Evolutionary conservation across 2,113 vertebrate species (phyloP).

Genomic region (Gobio gobio): DNA sequence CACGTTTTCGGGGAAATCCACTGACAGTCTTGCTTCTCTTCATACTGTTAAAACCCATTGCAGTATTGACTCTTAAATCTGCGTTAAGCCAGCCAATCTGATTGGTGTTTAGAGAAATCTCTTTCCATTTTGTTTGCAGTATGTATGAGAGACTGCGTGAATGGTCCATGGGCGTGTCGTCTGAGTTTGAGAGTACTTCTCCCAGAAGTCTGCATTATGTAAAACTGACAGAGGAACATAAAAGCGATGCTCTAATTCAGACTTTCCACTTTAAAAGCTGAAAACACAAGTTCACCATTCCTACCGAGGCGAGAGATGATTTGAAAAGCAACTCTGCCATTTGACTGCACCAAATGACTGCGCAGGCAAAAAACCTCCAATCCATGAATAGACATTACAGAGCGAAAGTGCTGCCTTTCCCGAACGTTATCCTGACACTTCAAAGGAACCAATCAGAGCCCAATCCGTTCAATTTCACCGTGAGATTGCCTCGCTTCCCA

Average conservation of each 20-base stretch:
- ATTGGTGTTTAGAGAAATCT: background rate
- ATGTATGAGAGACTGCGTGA: background rate
- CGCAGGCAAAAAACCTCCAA: background rate
- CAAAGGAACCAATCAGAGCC: slow-evolving; percentile 40
- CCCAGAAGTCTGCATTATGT: background rate
- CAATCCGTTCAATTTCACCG: slow-evolving; percentile 41
- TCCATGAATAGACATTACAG: slow-evolving; percentile 37
- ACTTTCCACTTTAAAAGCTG: slow-evolving; percentile 22
- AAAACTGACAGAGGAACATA: slow-evolving; percentile 8
- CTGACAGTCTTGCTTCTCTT: background rate
- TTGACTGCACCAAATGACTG: slow-evolving; percentile 17
- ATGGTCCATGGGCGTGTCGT: background rate
- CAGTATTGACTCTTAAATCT: background rate
- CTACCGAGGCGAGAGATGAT: slow-evolving; percentile 6
- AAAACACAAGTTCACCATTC: slow-evolving; percentile 20
- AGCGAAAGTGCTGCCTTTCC: slow-evolving; percentile 21
- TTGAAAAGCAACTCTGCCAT: slow-evolving; percentile 17
- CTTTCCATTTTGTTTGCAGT: background rate
- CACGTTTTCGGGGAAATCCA: background rate
- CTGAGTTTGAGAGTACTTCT: slow-evolving; percentile 5
- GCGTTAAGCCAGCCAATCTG: background rate
- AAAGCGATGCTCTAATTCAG: slow-evolving; percentile 37
- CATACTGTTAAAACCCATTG: background rate
- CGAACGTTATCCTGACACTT: slow-evolving; percentile 34
- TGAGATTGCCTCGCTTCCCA: slow-evolving; percentile 38